Evolutionary conservation across 2,888 invertebrate genomes (phyloP), one percentile per base, ranked within the genome.

Genomic region (Cerastis leucographa): DNA sequence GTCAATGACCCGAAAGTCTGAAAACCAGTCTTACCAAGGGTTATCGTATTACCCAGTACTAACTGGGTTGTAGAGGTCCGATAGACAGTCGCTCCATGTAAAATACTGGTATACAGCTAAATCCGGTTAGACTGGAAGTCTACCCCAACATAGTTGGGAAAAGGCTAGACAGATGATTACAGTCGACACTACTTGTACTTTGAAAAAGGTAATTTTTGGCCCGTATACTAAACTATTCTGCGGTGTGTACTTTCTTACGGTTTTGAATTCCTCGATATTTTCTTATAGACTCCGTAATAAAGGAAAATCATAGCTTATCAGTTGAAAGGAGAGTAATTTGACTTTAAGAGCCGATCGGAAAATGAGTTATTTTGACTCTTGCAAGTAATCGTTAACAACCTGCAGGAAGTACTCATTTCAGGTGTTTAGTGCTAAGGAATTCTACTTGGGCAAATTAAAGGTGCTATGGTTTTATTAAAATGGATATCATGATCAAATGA

Each of bases 291-390:
- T 25, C 35, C 46, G 68, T 78, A 79, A 82, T 84, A 67, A 68
- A 64, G 19, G 59, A 64, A 82, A 84, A 78, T 84, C 51, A 78
- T 78, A 71, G 71, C 40, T 54, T 78, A 79, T 71, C 56, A 71
- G 29, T 29, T 62, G 62, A 71, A 73, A 44, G 40, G 17, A 42
- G 59, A 44, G 35, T 49, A 83, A 83, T 83, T 69, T 54, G 5
- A 42, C n/a, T 54, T 40, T 62, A 42, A 22, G 42, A 46, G 59
- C 42, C n/a, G 17, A n/a, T 7, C n/a, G n/a, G 29, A 67, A 80
- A 75, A 79, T 72, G 46, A 74, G 42, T 65, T 61, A 72, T 74
- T 74, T 83, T 71, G 19, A 54, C n/a, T 22, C 14, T 40, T 0
- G 25, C 66, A 69, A 59, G 49, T 25, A 64, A 51, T 14, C 22